Percentiles rank a stretch among this genome's conserved stretches.
Conservation (phyloP, 1,140 invertebrate species). For the Lordiphosa clarofinis region DNA sequence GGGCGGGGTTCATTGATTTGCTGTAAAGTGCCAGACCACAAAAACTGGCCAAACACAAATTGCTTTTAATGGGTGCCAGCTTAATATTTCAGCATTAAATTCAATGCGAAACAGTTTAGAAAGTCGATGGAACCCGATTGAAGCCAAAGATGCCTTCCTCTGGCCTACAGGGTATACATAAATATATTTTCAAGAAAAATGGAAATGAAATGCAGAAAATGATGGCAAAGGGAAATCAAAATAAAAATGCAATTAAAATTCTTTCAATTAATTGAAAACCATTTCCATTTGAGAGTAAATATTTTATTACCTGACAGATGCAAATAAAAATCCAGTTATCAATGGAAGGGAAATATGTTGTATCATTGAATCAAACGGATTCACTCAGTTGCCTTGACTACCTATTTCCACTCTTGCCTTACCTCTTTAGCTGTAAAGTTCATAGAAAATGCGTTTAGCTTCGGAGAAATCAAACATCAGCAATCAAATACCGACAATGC, state of each 20-base stretch:
- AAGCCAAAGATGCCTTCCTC: too few species aligned
- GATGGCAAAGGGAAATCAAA: too few species aligned
- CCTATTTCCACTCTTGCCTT: too few species aligned
- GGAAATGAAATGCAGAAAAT: neutral
- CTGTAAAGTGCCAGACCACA: slow-evolving; percentile 54
- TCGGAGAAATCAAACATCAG: slow-evolving; percentile 10
- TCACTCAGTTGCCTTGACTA: slow-evolving; percentile 33
- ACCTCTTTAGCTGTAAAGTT: slow-evolving; percentile 1
- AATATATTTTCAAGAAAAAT: neutral
- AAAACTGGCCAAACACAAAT: slow-evolving; percentile 49
- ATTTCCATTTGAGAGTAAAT: too few species aligned
- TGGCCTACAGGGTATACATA: neutral
- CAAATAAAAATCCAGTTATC: neutral
- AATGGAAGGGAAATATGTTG: neutral
- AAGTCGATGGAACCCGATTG: neutral
- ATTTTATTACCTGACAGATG: neutral
- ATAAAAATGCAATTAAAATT: slow-evolving; percentile 2
- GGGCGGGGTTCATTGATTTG: slow-evolving; percentile 60
- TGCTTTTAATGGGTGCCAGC: slow-evolving; percentile 12
- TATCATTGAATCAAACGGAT: slow-evolving; percentile 19
- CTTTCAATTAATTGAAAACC: neutral
- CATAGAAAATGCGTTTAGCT: slow-evolving; percentile 16
- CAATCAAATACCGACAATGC: slow-evolving; percentile 7
- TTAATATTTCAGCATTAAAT: slow-evolving; percentile 3
- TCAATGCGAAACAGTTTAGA: neutral